Evolutionary conservation across 35 echinoderm and acorn worm species (phyloP).

Genomic region (Anneissia japonica): DNA sequence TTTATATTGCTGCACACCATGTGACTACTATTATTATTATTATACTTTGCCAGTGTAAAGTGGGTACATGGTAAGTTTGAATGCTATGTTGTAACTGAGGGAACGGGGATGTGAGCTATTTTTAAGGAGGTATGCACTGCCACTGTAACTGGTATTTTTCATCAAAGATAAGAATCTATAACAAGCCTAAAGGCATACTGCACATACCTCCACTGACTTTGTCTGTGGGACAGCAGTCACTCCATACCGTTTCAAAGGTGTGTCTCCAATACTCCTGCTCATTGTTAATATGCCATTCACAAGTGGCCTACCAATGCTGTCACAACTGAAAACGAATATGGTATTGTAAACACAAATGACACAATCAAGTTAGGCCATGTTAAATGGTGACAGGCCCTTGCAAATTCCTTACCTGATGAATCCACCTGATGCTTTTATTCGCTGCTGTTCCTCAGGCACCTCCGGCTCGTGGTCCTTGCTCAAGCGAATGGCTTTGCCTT

Average conservation of each 20-base stretch:
- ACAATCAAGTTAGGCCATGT: too few species aligned
- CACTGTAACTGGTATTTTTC: not conserved
- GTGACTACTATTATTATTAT: too few species aligned
- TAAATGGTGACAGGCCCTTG: too few species aligned
- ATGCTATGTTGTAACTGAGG: too few species aligned
- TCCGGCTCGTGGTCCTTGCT: constrained; percentile 76
- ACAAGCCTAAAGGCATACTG: not conserved
- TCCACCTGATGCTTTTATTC: constrained; percentile 68
- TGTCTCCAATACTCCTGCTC: constrained; percentile 93
- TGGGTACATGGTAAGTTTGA: too few species aligned
- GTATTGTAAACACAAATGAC: too few species aligned
- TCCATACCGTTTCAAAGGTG: constrained; percentile 68
- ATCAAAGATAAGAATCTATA: too few species aligned
- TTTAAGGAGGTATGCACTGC: too few species aligned
- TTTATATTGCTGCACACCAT: too few species aligned
- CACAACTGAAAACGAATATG: constrained; percentile 76
- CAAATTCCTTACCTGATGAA: constrained; percentile 73
- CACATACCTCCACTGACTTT: constrained; percentile 75
- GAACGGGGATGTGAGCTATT: too few species aligned
- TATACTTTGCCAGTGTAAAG: too few species aligned
- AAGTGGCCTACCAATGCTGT: constrained; percentile 75
- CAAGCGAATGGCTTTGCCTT: constrained; percentile 59
- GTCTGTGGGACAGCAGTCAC: constrained; percentile 86
- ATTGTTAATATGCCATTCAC: constrained; percentile 87
- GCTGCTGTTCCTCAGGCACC: constrained; percentile 41